phyloP scores from a whole-genome alignment of 2,888 invertebrate species.

The Luffia ferchaultella region DNA sequence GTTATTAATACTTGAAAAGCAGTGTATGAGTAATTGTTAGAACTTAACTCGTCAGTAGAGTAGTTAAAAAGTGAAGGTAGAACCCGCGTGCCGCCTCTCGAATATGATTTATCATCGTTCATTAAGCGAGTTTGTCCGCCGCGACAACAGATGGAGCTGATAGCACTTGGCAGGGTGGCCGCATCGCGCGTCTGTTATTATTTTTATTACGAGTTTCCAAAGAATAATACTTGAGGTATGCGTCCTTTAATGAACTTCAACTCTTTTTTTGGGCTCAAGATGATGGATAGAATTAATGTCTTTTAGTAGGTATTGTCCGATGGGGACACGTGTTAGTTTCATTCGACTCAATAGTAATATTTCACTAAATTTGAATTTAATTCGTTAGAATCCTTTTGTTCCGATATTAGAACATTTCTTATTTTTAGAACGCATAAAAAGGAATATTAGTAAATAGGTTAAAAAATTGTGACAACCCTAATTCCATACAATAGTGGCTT shows the following conservation, averaged over 20 bases:
- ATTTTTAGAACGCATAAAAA: too few relatives aligned
- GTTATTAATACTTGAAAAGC: constrained; percentile 15
- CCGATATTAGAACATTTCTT: too few relatives aligned
- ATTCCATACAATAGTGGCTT: constrained; percentile 19
- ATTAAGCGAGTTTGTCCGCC: constrained; percentile 67
- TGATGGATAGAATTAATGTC: constrained; percentile 66
- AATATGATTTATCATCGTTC: constrained; percentile 68
- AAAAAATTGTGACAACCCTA: constrained; percentile 10
- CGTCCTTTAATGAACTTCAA: constrained; percentile 64
- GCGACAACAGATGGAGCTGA: constrained; percentile 67
- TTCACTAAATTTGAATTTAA: too few relatives aligned
- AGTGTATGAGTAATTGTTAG: constrained; percentile 25
- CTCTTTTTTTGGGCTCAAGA: constrained; percentile 57
- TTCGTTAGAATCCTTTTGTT: too few relatives aligned
- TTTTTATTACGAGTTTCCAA: constrained; percentile 65
- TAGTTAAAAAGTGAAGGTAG: constrained; percentile 35
- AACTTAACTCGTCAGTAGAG: constrained; percentile 12
- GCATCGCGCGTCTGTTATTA: constrained; percentile 49
- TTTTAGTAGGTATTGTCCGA: constrained; percentile 58
- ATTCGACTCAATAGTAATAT: too few relatives aligned
- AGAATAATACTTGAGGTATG: constrained; percentile 66
- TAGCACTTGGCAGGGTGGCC: constrained; percentile 67
- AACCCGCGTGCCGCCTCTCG: constrained; percentile 55
- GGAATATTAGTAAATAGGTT: not conserved
- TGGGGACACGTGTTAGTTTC: constrained; percentile 36